Evolutionary conservation across 2,888 invertebrate species (phyloP).

Genomic region (Seira ritae): DNA sequence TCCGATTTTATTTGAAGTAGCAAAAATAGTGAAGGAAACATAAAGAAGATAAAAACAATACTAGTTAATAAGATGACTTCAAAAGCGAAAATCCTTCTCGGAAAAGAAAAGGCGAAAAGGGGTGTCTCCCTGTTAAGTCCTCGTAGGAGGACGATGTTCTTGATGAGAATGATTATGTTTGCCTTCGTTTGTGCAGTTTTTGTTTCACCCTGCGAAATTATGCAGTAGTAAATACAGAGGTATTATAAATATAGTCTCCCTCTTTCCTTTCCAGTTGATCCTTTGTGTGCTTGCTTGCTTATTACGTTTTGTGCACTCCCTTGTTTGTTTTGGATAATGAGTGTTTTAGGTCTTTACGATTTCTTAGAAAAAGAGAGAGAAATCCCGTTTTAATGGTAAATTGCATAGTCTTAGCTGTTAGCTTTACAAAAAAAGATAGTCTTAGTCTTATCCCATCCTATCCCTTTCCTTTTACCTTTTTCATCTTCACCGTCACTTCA

Average conservation of each 20-base stretch:
- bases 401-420: background rate
- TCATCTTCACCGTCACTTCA: no score
- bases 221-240: background rate
- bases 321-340: slow-evolving; percentile 12
- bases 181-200: background rate
- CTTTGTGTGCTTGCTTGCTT: background rate
- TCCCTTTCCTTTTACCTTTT: no score
- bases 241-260: background rate
- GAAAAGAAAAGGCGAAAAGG: slow-evolving; percentile 22
- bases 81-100: slow-evolving; percentile 54
- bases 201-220: background rate
- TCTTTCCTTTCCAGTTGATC: background rate
- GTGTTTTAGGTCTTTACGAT: background rate
- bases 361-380: background rate
- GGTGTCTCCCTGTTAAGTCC: slow-evolving; percentile 53
- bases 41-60: slow-evolving; percentile 60
- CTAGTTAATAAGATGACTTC: slow-evolving; percentile 64
- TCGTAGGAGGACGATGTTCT: slow-evolving; percentile 33
- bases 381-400: slow-evolving; percentile 7
- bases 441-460: background rate
- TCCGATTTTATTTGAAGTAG: background rate
- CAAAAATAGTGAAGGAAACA: background rate
- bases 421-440: background rate
- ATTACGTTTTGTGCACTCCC: background rate
- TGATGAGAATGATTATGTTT: slow-evolving; percentile 9